phyloP scores from a whole-genome alignment of 2,113 vertebrate genomes.

The Gopherus evgoodei region DNA sequence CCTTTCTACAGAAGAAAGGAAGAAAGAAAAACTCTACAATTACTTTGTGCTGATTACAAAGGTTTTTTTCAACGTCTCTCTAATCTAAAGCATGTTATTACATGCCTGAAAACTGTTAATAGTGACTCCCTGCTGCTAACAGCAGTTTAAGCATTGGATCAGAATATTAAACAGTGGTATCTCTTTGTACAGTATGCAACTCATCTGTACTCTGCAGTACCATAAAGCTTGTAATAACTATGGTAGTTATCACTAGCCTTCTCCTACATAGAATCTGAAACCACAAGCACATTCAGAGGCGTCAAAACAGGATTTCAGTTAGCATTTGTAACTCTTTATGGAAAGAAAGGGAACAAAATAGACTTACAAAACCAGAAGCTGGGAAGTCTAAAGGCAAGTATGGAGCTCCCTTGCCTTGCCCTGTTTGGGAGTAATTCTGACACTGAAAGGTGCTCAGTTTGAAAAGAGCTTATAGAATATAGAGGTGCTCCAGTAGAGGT shows the following conservation, averaged over 20 bases:
- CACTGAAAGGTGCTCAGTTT: rapidly evolving
- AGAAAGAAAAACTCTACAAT: slow-evolving; percentile 24
- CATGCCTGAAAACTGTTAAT: slow-evolving; percentile 16
- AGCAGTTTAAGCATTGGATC: not conserved
- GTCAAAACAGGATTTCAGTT: not conserved
- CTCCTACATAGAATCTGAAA: not conserved
- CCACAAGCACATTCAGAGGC: not conserved
- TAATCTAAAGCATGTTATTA: slow-evolving; percentile 48
- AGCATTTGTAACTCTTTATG: not conserved
- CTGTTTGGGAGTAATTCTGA: rapidly evolving
- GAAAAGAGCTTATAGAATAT: not conserved
- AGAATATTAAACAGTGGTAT: slow-evolving; percentile 39
- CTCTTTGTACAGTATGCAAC: not conserved
- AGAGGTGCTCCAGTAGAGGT: rapidly evolving
- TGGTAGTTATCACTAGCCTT: not conserved
- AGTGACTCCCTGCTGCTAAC: not conserved
- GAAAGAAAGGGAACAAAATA: not conserved
- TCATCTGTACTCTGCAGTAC: not conserved
- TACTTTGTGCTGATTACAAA: slow-evolving; percentile 37
- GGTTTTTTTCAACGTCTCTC: slow-evolving; percentile 9
- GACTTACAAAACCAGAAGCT: not conserved
- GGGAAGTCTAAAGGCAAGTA: not conserved
- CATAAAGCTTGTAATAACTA: not conserved
- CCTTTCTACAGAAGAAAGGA: not conserved
- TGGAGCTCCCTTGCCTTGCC: not conserved